These are phyloP conservation scores for Drosophila trapezifrons DNA, from an alignment of 1,140 invertebrate species.

Conservation along the genomic window DNA sequence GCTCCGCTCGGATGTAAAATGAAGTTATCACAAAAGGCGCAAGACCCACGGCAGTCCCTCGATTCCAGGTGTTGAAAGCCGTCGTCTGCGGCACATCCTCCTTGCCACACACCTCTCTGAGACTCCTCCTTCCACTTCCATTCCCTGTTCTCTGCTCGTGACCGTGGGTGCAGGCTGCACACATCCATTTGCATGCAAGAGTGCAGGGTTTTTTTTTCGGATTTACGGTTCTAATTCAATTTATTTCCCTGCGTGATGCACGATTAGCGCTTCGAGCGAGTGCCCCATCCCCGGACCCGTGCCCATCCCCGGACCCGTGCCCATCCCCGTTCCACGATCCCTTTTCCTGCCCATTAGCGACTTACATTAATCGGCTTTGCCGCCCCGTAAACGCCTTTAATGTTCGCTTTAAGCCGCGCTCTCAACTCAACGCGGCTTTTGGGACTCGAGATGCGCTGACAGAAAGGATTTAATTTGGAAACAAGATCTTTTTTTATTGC, in stretches of 20 bases:
- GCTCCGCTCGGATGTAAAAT: constrained; percentile 33
- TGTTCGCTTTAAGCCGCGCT: constrained; percentile 30
- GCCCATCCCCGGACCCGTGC: neutral
- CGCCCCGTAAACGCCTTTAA: constrained; percentile 43
- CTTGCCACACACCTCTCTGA: constrained; percentile 31
- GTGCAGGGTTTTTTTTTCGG: constrained; percentile 14
- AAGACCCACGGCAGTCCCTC: constrained; percentile 19
- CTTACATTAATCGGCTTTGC: constrained; percentile 49
- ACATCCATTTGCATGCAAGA: constrained; percentile 47
- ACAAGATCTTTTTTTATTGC: constrained; percentile 8
- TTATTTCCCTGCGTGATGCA: constrained; percentile 53
- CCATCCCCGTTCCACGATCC: neutral
- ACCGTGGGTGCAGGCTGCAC: constrained; percentile 46
- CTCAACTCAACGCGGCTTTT: constrained; percentile 18
- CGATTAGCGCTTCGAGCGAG: constrained; percentile 48
- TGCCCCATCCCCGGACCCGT: neutral
- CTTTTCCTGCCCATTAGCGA: constrained; percentile 44
- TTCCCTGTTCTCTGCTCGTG: constrained; percentile 18
- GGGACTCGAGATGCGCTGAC: constrained; percentile 20
- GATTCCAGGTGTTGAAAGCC: constrained; percentile 52
- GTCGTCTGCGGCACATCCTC: constrained; percentile 42
- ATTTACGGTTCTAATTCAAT: constrained; percentile 62
- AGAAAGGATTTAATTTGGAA: constrained; percentile 35
- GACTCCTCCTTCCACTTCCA: neutral
- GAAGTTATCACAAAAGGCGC: constrained; percentile 54